These are phyloP conservation scores for Drosophila mettleri DNA, from an alignment of 2,888 invertebrate genomes.

Conservation along the genomic window DNA sequence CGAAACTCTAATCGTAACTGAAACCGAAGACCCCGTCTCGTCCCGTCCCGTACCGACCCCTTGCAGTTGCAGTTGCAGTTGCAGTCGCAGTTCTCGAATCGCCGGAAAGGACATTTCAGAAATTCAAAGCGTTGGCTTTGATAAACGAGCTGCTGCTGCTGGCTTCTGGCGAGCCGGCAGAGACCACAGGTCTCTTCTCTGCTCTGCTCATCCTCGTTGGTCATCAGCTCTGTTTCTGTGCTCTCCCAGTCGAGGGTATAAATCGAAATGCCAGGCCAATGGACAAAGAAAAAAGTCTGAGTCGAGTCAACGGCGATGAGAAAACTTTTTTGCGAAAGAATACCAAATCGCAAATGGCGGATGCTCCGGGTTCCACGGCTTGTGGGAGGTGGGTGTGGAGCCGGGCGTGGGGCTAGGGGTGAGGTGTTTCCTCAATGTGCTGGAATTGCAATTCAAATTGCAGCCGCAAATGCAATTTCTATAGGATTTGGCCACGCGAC, in stretches of 20 bases:
- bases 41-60: too few relatives aligned
- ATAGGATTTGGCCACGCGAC: conserved; percentile 61
- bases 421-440: conserved; percentile 10
- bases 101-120: conserved; percentile 77
- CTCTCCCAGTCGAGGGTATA: conserved; percentile 42
- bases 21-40: background rate
- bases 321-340: conserved; percentile 52
- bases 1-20: conserved; percentile 30
- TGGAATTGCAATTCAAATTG: conserved; percentile 77
- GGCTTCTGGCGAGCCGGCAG: conserved; percentile 42
- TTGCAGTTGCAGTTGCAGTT: background rate
- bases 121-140: conserved; percentile 79
- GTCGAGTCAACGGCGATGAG: conserved; percentile 52
- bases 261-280: conserved; percentile 57
- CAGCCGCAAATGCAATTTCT: conserved; percentile 77
- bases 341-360: conserved; percentile 48
- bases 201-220: conserved; percentile 8
- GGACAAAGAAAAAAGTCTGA: conserved; percentile 30
- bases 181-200: background rate
- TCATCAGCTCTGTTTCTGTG: conserved; percentile 11
- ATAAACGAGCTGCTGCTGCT: conserved; percentile 66
- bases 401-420: background rate
- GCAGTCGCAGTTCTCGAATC: conserved; percentile 24
- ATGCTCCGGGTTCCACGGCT: background rate
- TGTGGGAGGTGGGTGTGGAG: accelerated